Percentiles rank a stretch among this genome's conserved stretches.
Conservation (phyloP, 2,797 vertebrate genomes). For the Propithecus deckenii region DNA sequence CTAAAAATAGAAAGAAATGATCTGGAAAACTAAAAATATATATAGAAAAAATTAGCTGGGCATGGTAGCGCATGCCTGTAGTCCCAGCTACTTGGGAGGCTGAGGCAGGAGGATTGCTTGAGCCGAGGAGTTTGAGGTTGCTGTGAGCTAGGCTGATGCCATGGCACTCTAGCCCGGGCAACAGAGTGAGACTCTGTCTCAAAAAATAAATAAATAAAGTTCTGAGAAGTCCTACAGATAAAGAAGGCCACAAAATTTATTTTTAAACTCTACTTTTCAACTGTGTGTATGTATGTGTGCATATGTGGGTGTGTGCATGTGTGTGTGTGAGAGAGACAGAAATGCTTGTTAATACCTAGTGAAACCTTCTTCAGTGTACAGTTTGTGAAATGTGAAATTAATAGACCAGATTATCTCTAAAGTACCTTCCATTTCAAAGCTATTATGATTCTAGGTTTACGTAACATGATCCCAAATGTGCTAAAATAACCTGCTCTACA, state of each 20-base stretch:
- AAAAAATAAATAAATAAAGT: too few species aligned
- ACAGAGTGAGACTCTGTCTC: too few species aligned
- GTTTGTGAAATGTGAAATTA: slow-evolving; percentile 43
- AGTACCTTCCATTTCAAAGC: slow-evolving; percentile 6
- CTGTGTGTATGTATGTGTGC: background rate
- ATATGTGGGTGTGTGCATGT: background rate
- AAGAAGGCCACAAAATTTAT: background rate
- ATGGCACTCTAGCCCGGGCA: too few species aligned
- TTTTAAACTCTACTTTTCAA: slow-evolving; percentile 11
- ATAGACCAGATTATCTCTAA: slow-evolving; percentile 44
- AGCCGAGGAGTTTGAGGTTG: too few species aligned
- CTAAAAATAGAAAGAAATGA: too few species aligned
- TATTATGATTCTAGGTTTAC: slow-evolving; percentile 23
- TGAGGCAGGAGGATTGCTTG: too few species aligned
- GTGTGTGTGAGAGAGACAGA: background rate
- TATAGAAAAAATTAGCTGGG: too few species aligned
- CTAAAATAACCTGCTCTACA: background rate
- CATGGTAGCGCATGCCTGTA: too few species aligned
- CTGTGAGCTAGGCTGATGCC: too few species aligned
- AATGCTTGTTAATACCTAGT: background rate
- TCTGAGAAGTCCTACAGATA: slow-evolving; percentile 14
- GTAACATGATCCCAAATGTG: background rate
- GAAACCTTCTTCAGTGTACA: background rate
- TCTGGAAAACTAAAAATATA: too few species aligned
- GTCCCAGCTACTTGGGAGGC: too few species aligned